Percentiles rank a stretch among this genome's conserved stretches.
phyloP scores from a whole-genome alignment of 2,888 invertebrate species.

The Hyalella azteca region DNA sequence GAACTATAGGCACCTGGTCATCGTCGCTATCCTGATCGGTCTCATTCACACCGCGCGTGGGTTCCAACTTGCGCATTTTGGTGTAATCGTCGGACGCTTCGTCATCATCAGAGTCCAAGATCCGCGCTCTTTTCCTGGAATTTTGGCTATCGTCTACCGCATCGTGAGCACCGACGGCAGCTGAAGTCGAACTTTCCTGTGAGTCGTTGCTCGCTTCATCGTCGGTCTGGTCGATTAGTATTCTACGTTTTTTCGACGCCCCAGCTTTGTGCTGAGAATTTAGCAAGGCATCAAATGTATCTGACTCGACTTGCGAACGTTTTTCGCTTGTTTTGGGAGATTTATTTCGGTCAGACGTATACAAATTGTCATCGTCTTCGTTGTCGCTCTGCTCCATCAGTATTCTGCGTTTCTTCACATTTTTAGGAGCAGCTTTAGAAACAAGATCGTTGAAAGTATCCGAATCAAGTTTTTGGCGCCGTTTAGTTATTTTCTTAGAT shows the following conservation, averaged over 20 bases:
- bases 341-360: too few species aligned
- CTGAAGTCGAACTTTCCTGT: too few species aligned
- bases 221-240: too few species aligned
- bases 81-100: background rate
- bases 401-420: constrained; percentile 35
- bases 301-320: too few species aligned
- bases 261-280: too few species aligned
- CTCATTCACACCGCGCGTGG: background rate
- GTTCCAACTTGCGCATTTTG: background rate
- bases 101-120: constrained; percentile 36
- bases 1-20: background rate
- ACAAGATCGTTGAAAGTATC: background rate
- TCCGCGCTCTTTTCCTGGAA: background rate
- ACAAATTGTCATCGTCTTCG: too few species aligned
- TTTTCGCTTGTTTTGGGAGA: too few species aligned
- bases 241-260: too few species aligned
- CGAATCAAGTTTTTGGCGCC: background rate
- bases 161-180: background rate
- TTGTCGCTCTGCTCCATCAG: constrained; percentile 25
- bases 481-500: background rate
- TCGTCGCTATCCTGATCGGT: background rate
- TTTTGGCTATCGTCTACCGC: background rate
- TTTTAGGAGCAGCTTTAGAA: background rate
- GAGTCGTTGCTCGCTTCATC: too few species aligned
- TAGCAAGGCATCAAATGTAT: too few species aligned